These are phyloP conservation scores for Channa maculata DNA, from an alignment of 2,113 vertebrate genomes.

Conservation along the genomic window DNA sequence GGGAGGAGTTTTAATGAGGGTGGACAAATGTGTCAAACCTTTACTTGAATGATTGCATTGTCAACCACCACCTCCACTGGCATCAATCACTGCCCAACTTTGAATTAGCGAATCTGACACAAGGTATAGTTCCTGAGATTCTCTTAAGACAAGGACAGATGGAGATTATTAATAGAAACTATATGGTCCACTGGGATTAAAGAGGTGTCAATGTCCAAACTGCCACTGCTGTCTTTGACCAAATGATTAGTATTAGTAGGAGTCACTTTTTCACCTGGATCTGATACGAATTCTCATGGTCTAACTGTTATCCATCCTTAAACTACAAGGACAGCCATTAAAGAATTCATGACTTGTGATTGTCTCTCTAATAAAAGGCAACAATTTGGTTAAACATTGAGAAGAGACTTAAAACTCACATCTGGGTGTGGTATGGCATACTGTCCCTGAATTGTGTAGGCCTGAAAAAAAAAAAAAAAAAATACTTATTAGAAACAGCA, in stretches of 20 bases:
- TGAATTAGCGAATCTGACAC: conserved; percentile 73
- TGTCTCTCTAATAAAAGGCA: neutral
- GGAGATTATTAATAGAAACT: conserved; percentile 72
- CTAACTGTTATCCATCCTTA: neutral
- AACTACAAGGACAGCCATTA: conserved; percentile 9
- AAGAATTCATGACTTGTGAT: conserved; percentile 1
- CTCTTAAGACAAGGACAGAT: conserved; percentile 67
- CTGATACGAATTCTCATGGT: neutral
- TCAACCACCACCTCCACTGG: conserved; percentile 59
- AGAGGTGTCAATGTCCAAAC: conserved; percentile 41
- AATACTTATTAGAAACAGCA: conserved; percentile 18
- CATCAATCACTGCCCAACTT: conserved; percentile 79
- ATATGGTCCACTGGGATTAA: conserved; percentile 50
- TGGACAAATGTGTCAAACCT: conserved; percentile 57
- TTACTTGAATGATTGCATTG: conserved; percentile 75
- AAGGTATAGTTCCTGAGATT: conserved; percentile 57
- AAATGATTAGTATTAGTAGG: conserved; percentile 30
- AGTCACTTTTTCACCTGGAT: conserved; percentile 4
- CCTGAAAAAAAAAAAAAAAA: conserved; percentile 80
- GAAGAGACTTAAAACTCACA: conserved; percentile 88
- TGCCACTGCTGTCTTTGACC: conserved; percentile 26
- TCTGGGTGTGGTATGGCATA: conserved; percentile 98
- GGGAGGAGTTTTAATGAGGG: conserved; percentile 72
- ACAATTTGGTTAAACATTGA: neutral
- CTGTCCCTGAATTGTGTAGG: conserved; percentile 99